Base-by-base conservation (phyloP, 2,113 vertebrate species). In the Sialia sialis region DNA sequence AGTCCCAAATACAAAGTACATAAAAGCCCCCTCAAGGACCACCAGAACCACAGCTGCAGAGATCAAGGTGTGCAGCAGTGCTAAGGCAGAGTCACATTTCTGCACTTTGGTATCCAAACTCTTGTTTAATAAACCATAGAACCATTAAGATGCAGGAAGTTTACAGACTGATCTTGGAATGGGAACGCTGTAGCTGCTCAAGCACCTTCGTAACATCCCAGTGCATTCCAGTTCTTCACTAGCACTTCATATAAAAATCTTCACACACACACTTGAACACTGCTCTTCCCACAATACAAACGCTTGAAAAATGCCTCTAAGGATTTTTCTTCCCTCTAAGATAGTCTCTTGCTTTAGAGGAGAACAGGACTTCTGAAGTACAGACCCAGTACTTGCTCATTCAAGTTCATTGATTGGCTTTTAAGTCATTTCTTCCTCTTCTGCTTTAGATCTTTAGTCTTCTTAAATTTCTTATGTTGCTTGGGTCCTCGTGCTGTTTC, bases 391-490 rank as follows among this genome's bases (percentile, higher is more conserved):
- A 66, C 38, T 91, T 49, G 38, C 22, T 86, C 87, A 66, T 55
- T 84, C n/a, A 34, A 56, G 68, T 56, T 52, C 78, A 84, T 6
- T 7, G 39, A 64, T 19, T 8, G 26, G 56, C 23, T 95, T 97
- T 38, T 6, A 63, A 77, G 48, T 97, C 62, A 96, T 60, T 98
- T 98, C 92, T 97, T 97, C 94, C 87, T 59, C 90, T 98, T 98
- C 77, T 93, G 97, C 72, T 95, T 99, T 58, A 63, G 87, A 26
- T 98, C 98, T 93, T 98, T 99, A 87, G 89, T 96, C 76, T 95
- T 99, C 97, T 98, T 99, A 73, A 98, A 96, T 91, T 98, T 99
- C 95, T 99, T 98, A n/a, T 94, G 97, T 54, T 98, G 97, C 74
- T 95, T 97, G 48, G 90, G 96, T 30, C 97, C 97, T 66, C 60